phyloP scores from a whole-genome alignment of 1,140 invertebrate species.

The Tribolium castaneum region DNA sequence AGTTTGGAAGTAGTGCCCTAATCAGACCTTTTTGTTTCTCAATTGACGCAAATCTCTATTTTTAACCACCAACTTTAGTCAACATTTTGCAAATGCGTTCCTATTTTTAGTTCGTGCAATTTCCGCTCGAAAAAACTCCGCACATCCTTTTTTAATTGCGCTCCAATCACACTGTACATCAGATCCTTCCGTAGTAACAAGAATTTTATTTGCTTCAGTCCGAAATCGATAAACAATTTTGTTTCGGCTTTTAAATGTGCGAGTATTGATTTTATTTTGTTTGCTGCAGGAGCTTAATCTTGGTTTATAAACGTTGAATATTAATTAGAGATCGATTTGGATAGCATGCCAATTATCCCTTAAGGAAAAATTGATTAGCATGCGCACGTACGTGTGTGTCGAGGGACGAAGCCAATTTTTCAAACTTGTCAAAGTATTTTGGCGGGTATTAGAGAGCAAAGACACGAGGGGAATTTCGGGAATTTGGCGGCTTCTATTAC shows the following conservation, averaged over 20 bases:
- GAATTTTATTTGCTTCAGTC: background rate
- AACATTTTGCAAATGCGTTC: background rate
- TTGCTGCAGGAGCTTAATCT: background rate
- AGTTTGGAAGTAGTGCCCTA: background rate
- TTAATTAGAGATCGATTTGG: slow-evolving; percentile 6
- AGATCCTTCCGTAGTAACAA: background rate
- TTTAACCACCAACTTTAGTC: too few relatives aligned
- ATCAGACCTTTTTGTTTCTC: background rate
- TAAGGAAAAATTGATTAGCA: background rate
- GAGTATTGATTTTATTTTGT: background rate
- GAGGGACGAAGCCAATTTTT: background rate
- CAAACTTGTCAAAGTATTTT: background rate
- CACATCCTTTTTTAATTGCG: background rate
- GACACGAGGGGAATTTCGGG: background rate
- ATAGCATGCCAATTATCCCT: background rate
- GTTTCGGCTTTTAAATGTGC: background rate
- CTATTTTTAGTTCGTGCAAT: background rate
- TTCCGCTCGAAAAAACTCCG: background rate
- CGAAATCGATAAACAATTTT: slow-evolving; percentile 4
- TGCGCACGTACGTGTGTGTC: background rate
- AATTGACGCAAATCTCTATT: background rate
- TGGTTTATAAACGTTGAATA: slow-evolving; percentile 13
- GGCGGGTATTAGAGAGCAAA: background rate
- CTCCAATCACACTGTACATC: background rate
- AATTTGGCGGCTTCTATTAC: background rate